phyloP scores from a whole-genome alignment of 2,797 vertebrate species.

The Chanos chanos region DNA sequence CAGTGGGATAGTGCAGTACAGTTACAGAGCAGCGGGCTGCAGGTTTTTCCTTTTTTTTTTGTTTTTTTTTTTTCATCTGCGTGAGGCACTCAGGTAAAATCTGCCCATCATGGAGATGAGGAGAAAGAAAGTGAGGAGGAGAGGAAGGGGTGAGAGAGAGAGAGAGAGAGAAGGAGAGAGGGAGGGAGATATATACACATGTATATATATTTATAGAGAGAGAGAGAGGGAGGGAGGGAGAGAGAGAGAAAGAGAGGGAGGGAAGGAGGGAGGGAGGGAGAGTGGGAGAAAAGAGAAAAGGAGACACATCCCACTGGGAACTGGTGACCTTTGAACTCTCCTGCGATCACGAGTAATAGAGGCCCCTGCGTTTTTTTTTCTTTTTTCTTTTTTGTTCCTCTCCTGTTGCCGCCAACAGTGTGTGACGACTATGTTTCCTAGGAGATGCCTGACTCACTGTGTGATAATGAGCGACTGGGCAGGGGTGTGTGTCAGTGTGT shows the following conservation, averaged over 20 bases:
- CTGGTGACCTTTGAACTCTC: conserved; percentile 42
- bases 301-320: conserved; percentile 13
- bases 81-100: no score
- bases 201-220: not conserved
- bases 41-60: no score
- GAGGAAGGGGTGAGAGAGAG: not conserved
- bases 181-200: not conserved
- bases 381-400: not conserved
- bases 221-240: not conserved
- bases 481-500: conserved; percentile 25
- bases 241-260: not conserved
- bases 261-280: conserved; percentile 22
- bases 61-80: no score
- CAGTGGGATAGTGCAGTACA: not conserved
- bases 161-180: not conserved
- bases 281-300: not conserved
- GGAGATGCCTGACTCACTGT: conserved; percentile 53
- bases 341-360: conserved; percentile 39
- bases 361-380: conserved; percentile 9
- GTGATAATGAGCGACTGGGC: conserved; percentile 41
- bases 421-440: conserved; percentile 54
- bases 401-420: conserved; percentile 30
- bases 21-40: no score
- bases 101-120: not conserved
- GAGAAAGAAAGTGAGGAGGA: not conserved